Evolutionary conservation across 23 tunicate genomes (phyloP), one percentile per base, ranked within the genome.

Genomic region (Botrylloides violaceus): DNA sequence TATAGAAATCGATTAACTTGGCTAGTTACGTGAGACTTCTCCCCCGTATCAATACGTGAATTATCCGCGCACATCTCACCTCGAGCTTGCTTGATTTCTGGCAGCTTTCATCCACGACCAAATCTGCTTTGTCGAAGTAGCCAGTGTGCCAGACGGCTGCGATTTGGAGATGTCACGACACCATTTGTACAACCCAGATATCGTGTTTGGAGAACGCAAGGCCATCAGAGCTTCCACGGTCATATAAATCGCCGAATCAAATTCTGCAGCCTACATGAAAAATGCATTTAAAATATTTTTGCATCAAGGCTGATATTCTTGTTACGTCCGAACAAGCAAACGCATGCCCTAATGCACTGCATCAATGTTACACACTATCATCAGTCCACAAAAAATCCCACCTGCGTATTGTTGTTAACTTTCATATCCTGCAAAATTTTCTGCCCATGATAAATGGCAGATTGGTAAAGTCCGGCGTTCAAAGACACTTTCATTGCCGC

Each of bases 51-150:
- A n/a, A n/a, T n/a, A n/a, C n/a, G n/a, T n/a, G n/a, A n/a, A n/a
- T n/a, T n/a, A n/a, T n/a, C n/a, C n/a, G n/a, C n/a, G n/a, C n/a
- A n/a, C n/a, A n/a, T n/a, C n/a, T 1, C 2, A 61, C 58, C 71
- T 61, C 26, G 36, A 39, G 28, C 58, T 1, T 0, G 74, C 74
- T 28, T 68, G 74, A 43, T 43, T 68, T 58, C 81, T 88, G 18
- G 97, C 85, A 5, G 84, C 78, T 61, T 79, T 90, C 76, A 90
- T 79, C 97, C 97, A 90, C 0, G 85, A 74, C 83, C 87, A 81
- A 64, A 76, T 72, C 36, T 76, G 76, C 39, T 88, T 88, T 5
- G 36, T 24, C 24, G 74, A 0, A 6, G 58, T 18, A 34, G 74
- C 36, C 19, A 47, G 26, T 19, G 36, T 24, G 47, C 26, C 36